Evolutionary conservation across 1,140 invertebrate species (phyloP).

Genomic region (Ceratina australensis): DNA sequence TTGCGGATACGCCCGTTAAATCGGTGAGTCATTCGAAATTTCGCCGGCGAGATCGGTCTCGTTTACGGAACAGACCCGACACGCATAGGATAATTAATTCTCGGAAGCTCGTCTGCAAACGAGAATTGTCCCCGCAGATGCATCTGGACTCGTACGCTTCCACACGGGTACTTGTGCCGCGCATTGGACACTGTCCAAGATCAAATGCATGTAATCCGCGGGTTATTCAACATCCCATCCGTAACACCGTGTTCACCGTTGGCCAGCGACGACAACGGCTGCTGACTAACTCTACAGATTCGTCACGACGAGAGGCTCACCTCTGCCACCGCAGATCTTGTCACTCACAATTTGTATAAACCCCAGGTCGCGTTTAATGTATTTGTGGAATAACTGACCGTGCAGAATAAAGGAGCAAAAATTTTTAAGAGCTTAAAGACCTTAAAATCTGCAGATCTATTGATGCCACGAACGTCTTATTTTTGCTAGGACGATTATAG

Average conservation of each 20-base stretch:
- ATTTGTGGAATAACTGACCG: too few species aligned
- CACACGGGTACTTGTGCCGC: neutral
- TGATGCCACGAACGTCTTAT: too few species aligned
- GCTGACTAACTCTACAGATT: too few species aligned
- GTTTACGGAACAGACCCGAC: conserved; percentile 32
- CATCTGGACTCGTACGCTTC: conserved; percentile 7
- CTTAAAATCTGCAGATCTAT: too few species aligned
- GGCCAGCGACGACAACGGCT: conserved; percentile 2
- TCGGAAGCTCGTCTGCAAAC: conserved; percentile 39
- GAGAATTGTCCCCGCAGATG: conserved; percentile 42
- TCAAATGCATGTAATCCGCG: conserved; percentile 34
- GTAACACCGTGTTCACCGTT: neutral
- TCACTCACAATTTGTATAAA: too few species aligned
- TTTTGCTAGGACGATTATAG: too few species aligned
- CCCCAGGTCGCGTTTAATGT: too few species aligned
- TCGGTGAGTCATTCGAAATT: conserved; percentile 47
- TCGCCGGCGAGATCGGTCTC: conserved; percentile 26
- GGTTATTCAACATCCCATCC: conserved; percentile 37
- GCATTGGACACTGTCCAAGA: conserved; percentile 49
- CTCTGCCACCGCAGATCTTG: too few species aligned
- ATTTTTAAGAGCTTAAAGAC: too few species aligned
- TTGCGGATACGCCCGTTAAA: neutral
- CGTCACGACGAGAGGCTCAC: too few species aligned
- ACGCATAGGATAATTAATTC: conserved; percentile 55
- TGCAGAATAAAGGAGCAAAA: too few species aligned